Evolutionary conservation across 2,113 vertebrate genomes (phyloP).

Genomic region (Lophotis ruficrista): DNA sequence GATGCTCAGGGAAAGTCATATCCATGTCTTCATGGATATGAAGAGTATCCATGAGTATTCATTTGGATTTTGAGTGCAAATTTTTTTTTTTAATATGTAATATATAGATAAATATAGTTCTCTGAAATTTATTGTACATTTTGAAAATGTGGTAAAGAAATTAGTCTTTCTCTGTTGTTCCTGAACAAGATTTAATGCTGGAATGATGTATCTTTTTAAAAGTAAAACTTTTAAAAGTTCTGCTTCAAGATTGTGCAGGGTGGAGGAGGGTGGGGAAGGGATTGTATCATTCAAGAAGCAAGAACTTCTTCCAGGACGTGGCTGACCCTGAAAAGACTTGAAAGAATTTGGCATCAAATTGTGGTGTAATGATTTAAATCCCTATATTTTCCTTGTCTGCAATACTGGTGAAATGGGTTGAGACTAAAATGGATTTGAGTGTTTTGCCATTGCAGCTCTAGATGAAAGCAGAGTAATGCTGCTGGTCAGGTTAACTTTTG

Average conservation of each 20-base stretch:
- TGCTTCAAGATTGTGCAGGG: background rate
- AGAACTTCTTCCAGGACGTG: background rate
- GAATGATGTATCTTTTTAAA: background rate
- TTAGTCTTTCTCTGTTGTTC: background rate
- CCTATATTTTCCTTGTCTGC: background rate
- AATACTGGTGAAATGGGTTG: background rate
- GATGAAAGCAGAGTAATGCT: background rate
- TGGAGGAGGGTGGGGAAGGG: rapidly evolving
- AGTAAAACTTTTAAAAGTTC: background rate
- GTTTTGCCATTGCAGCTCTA: background rate
- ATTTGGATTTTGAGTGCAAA: no score
- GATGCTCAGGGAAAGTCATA: background rate
- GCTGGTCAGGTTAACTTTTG: background rate
- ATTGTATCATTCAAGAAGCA: background rate
- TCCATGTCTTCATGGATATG: no score
- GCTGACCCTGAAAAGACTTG: background rate
- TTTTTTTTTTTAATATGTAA: background rate
- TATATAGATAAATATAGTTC: background rate
- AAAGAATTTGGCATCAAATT: background rate
- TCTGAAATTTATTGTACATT: background rate
- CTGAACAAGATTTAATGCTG: background rate
- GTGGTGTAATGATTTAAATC: background rate
- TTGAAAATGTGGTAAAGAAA: background rate
- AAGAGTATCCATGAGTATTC: no score
- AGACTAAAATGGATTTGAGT: background rate